phyloP scores from a whole-genome alignment of 2,113 vertebrate genomes.

The Electrona antarctica region DNA sequence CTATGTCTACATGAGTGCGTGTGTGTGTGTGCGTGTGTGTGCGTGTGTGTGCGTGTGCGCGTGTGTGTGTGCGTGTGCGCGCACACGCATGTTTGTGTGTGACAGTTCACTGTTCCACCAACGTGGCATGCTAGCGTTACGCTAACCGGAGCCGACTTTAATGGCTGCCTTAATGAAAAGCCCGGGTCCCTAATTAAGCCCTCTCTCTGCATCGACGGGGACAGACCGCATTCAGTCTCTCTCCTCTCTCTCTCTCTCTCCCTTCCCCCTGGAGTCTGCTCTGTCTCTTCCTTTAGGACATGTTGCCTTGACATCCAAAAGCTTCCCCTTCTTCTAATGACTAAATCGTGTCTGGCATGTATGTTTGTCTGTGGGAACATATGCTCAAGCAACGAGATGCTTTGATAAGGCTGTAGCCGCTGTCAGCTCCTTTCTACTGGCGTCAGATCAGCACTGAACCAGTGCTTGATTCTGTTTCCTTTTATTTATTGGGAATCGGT shows the following conservation, averaged over 20 bases:
- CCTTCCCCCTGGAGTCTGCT: constrained; percentile 47
- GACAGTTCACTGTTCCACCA: constrained; percentile 47
- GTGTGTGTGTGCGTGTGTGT: constrained; percentile 11
- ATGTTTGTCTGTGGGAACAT: constrained; percentile 59
- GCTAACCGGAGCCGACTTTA: constrained; percentile 78
- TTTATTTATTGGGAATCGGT: constrained; percentile 28
- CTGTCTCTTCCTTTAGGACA: constrained; percentile 40
- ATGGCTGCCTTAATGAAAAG: constrained; percentile 76
- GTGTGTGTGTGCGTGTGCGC: constrained; percentile 40
- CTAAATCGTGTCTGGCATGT: constrained; percentile 58
- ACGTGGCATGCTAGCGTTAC: constrained; percentile 40
- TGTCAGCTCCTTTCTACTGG: constrained; percentile 39
- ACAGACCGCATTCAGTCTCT: constrained; percentile 49
- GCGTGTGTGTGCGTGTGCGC: constrained; percentile 19
- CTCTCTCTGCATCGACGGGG: constrained; percentile 55
- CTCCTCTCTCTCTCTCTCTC: constrained; percentile 7
- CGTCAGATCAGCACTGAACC: constrained; percentile 18
- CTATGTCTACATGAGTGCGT: neutral
- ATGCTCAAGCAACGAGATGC: constrained; percentile 48
- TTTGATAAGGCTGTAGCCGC: constrained; percentile 52
- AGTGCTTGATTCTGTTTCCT: neutral
- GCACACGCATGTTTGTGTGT: constrained; percentile 34
- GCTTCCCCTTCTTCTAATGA: constrained; percentile 51
- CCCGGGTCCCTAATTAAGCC: constrained; percentile 74
- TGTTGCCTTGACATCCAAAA: constrained; percentile 52